Base-by-base conservation (phyloP, 2,888 invertebrate species). In the Nowickia ferox region DNA sequence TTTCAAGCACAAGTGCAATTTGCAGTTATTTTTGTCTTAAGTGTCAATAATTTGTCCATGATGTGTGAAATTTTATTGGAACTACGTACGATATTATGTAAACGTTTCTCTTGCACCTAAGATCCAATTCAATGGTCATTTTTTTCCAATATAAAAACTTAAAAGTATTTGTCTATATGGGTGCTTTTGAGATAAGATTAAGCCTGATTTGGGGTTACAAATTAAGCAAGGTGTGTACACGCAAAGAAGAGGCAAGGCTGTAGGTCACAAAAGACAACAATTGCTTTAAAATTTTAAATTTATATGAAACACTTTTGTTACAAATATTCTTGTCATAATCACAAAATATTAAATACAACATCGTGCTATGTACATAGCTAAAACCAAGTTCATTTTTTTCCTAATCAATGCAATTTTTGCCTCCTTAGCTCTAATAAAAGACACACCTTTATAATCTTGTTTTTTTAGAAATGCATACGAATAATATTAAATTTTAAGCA, bases 1-100 rank as follows among this genome's bases (percentile, higher is more conserved):
- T 72, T 75, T 44, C 61, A 61, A 65, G 86, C 86, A 84, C 86
- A 86, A 86, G 86, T 86, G 86, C 86, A 83, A 80, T 80, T 71
- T 82, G 83, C 76, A 80, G 84, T 83, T 80, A 76, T 65, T 76
- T 77, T 63, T 74, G 8, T 79, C 51, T 76, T 72, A 82, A 82
- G 85, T 85, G 82, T 71, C 82, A 78, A 85, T 85, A 82, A 85
- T 85, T 85, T 79, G 81, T 65, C 30, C 22, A 38, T 30, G 69
- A 78, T 17, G 69, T 76, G 48, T 82, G 61, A 55, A 77, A 77
- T 77, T 82, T 76, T 68, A 65, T 71, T 65, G 22, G 30, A 30
- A 30, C 59, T 55, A 22, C 30, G 19, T 55, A 22, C 30, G 19
- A 69, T 74, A 82, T 85, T 77, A 69, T 65, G 69, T 81, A 74